These are phyloP conservation scores for Trypoxylus dichotomus DNA, from an alignment of 1,140 invertebrate genomes.

Conservation along the genomic window DNA sequence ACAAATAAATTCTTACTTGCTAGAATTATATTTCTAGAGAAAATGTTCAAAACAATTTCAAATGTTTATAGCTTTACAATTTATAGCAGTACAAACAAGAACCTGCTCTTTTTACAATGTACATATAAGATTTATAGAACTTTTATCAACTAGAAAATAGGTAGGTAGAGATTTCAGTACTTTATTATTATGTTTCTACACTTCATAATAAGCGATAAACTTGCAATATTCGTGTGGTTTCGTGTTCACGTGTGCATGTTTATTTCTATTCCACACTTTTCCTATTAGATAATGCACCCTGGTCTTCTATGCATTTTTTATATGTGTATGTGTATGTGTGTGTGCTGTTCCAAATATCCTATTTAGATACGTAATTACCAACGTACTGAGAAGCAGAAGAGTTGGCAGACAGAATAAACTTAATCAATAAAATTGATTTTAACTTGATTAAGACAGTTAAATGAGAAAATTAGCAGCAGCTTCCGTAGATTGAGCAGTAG, in stretches of 20 bases:
- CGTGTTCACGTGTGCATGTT: not conserved
- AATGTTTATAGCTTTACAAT: no score
- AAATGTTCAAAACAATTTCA: no score
- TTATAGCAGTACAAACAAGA: no score
- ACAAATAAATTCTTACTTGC: no score
- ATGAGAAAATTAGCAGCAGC: not conserved
- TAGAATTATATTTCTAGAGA: no score
- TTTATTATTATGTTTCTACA: no score
- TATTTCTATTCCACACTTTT: not conserved
- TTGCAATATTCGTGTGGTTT: not conserved
- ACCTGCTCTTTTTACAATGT: no score
- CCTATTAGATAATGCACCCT: slow-evolving; percentile 1
- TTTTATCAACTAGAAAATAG: no score
- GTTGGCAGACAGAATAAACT: not conserved
- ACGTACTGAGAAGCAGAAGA: not conserved
- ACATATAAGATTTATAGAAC: no score
- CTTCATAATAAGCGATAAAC: not conserved
- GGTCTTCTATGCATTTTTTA: not conserved
- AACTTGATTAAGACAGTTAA: not conserved
- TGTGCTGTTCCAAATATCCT: not conserved
- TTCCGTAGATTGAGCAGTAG: not conserved
- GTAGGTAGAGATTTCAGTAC: no score
- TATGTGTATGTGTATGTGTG: not conserved
- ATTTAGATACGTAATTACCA: not conserved
- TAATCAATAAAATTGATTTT: not conserved